Evolutionary conservation across 1,140 invertebrate genomes (phyloP), one percentile per base, ranked within the genome.

Genomic region (Acromyrmex echinatior): DNA sequence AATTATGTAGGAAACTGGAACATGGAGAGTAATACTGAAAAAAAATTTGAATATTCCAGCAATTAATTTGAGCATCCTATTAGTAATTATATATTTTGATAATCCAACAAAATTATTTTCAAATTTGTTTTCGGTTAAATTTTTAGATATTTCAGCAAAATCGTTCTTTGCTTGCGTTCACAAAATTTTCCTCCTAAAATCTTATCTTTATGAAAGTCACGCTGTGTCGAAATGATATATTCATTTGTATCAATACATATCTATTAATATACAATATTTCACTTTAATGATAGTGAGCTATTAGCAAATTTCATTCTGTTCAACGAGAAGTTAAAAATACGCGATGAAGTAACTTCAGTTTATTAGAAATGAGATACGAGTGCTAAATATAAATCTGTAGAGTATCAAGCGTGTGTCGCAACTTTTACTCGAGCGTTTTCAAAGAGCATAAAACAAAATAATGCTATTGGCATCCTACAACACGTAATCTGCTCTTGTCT

Each of bases 251-350:
- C 21, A 65, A 65, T 49, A 35, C 31, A 49, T 21, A 28, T 49
- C 31, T 12, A 12, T 60, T 0, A 25, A 16, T 45, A 28, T 45
- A 35, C 5, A 35, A 35, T 35, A 65, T 65, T 28, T 49, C 9
- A 45, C 21, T 10, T 78, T 28, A 45, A 65, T 45, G 18, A 65
- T 56, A 35, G 7, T 2, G 0, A 68, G 25, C 9, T 35, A 28
- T 2, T 25, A n/a, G 51, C 18, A 53, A 80, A 80, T 21, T 80
- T 49, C 49, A 68, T 35, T 79, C 18, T 9, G 35, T 25, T 62
- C 25, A 0, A 35, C 12, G 21, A 68, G n/a, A 80, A 53, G 28
- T 14, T 80, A 80, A 80, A 70, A 80, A 68, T 80, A 70, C 18
- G 1, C 12, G 28, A 53, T 35, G 14, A 80, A 68, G 63, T 39